Base-by-base conservation (phyloP, 2,888 invertebrate genomes). In the Coleophora deauratella region DNA sequence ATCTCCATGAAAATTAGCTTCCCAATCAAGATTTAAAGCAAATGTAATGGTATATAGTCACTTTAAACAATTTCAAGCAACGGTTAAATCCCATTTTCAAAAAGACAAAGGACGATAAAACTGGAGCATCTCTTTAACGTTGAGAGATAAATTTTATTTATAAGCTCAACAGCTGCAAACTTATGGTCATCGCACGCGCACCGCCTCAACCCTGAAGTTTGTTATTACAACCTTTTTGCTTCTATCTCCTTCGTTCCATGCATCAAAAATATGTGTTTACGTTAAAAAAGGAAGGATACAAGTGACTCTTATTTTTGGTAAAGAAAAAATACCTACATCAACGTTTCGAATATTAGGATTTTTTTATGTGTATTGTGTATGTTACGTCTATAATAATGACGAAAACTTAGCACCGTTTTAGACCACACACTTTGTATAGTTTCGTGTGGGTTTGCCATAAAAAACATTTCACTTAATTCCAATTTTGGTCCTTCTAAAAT, bases 141-240 rank as follows among this genome's bases (percentile, higher is more conserved):
- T 72, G 79, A 73, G 78, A 78, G 74, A 80, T 81, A 82, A 81
- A 81, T 66, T 75, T 77, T 84, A 85, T 85, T 84, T 81, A 81
- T 84, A 84, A 67, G 49, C 56, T 47, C 50, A 80, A 81, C 84
- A 85, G 85, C 85, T 85, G 85, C 84, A 82, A 84, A 84, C 85
- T 82, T 85, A 80, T 85, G 85, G 84, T 85, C 82, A 84, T 78
- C 75, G 67, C 71, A 67, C 55, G 68, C 66, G 64, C 57, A 59
- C 58, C 58, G 51, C 51, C 28, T 49, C 56, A 64, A 62, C 55
- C 47, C 51, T 51, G 44, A 38, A 63, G 75, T 74, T 79, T 78
- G 70, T 76, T 79, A 66, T 66, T 69, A 39, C 65, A 72, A 69
- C 58, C 67, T 72, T 76, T 71, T 70, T 75, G 69, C 70, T 72